These are phyloP conservation scores for Molossus alvarezi DNA, from an alignment of 2,797 vertebrate species.

Conservation along the genomic window DNA sequence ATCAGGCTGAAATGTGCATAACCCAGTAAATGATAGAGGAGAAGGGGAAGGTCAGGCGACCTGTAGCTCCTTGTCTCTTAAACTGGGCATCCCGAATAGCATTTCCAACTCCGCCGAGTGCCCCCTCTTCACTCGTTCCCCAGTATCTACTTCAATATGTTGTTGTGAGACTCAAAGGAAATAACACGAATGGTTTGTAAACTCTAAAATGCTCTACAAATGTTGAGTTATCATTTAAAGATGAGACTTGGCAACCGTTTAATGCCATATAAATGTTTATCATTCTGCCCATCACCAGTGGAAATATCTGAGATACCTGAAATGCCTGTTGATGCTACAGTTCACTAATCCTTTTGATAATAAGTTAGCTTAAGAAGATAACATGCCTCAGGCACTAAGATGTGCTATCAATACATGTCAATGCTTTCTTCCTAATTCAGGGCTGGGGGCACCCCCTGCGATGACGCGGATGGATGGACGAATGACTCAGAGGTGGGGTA, in stretches of 20 bases:
- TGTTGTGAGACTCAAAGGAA: not conserved
- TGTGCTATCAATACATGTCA: accelerated
- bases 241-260: not conserved
- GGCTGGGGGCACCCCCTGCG: not conserved
- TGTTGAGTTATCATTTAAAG: not conserved
- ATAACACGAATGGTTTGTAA: not conserved
- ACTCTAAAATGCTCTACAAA: not conserved
- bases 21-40: accelerated
- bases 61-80: accelerated
- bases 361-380: not conserved
- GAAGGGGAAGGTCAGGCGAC: not conserved
- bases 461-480: accelerated
- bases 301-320: not conserved
- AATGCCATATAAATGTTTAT: not conserved
- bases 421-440: not conserved
- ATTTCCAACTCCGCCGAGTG: not conserved
- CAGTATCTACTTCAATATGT: not conserved
- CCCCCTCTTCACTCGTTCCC: not conserved
- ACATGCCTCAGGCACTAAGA: not conserved
- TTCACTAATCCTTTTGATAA: not conserved
- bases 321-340: not conserved
- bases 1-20: accelerated
- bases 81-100: no score
- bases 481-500: not conserved
- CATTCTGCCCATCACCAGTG: not conserved